Conservation (phyloP, 2,113 vertebrate genomes). For the Sciurus niger region DNA sequence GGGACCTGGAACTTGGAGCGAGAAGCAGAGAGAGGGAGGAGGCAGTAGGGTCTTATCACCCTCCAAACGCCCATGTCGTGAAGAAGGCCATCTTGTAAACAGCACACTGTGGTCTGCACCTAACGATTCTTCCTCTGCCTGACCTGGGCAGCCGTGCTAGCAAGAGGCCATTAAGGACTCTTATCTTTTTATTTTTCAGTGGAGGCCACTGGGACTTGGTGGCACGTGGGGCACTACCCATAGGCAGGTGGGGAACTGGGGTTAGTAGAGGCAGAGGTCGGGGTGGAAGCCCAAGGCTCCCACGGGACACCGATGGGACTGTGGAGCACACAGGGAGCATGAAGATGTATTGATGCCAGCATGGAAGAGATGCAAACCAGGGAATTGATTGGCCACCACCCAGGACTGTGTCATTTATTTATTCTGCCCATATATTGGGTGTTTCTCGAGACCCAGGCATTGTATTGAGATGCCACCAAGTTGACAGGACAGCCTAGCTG, state of each 20-base stretch:
- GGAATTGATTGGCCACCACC: rapidly evolving
- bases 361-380: background rate
- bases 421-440: rapidly evolving
- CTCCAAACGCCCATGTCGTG: rapidly evolving
- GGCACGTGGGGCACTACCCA: background rate
- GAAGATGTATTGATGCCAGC: rapidly evolving
- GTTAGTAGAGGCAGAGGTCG: background rate
- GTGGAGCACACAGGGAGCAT: rapidly evolving
- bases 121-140: rapidly evolving
- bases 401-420: background rate
- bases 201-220: background rate
- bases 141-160: rapidly evolving
- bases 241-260: background rate
- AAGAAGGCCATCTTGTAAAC: rapidly evolving
- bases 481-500: background rate
- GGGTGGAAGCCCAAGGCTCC: background rate
- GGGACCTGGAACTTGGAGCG: background rate
- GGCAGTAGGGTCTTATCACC: rapidly evolving
- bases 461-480: rapidly evolving
- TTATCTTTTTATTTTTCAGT: background rate
- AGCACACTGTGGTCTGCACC: background rate
- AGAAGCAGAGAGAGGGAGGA: background rate
- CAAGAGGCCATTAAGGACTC: background rate
- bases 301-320: rapidly evolving
- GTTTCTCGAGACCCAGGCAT: rapidly evolving